Percentiles rank a stretch among this genome's conserved stretches.
Evolutionary conservation across 2,797 vertebrate species (phyloP).

Genomic region (Falco cherrug): DNA sequence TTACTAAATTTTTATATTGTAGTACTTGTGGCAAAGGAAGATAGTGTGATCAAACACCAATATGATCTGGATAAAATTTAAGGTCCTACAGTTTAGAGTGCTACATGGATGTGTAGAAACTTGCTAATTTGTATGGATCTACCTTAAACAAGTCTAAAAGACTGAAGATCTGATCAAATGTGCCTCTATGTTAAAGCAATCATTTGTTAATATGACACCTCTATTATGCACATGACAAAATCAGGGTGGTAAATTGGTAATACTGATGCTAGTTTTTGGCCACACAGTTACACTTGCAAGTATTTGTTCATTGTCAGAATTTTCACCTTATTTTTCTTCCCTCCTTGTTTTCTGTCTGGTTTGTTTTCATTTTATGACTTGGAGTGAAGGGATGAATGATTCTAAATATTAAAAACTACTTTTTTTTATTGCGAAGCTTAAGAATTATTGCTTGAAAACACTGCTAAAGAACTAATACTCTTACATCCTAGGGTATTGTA

Average conservation of each 20-base stretch:
- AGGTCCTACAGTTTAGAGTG: neutral
- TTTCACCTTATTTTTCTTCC: neutral
- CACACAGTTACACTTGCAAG: neutral
- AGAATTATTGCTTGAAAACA: neutral
- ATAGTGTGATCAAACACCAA: neutral
- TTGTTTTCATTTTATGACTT: neutral
- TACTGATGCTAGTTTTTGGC: neutral
- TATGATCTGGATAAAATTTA: neutral
- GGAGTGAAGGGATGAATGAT: neutral
- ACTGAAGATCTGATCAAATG: neutral
- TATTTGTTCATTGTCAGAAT: neutral
- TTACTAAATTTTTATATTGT: conserved; percentile 71
- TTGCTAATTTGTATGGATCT: neutral
- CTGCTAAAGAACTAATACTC: neutral
- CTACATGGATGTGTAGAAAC: neutral
- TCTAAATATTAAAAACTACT: neutral
- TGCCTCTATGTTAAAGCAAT: neutral
- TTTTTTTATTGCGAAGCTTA: neutral
- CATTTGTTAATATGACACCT: neutral
- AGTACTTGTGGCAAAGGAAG: neutral
- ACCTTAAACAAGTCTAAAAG: neutral
- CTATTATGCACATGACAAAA: neutral
- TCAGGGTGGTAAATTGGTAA: neutral
- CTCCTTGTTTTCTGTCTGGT: neutral
- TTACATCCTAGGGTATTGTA: neutral